Conservation (phyloP, 1,140 invertebrate genomes). For the Bombus pyrosoma region DNA sequence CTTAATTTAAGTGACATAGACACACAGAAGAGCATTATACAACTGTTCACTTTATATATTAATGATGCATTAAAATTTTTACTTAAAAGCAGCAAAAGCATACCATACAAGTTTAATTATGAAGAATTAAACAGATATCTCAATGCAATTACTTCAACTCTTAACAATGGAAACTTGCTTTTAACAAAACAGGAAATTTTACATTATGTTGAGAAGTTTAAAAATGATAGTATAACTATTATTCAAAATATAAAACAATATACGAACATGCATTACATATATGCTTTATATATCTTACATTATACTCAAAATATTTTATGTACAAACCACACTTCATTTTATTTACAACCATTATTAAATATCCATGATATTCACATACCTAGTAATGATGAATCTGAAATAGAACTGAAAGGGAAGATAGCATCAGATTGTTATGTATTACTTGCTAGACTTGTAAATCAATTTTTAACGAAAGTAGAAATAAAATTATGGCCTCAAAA, state of each 20-base stretch:
- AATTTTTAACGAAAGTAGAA: conserved; percentile 37
- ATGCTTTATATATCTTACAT: conserved; percentile 55
- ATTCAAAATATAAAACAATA: conserved; percentile 31
- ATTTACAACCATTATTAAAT: conserved; percentile 20
- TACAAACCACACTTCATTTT: not conserved
- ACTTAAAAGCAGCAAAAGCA: conserved; percentile 39
- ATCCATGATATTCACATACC: not conserved
- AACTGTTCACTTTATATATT: conserved; percentile 33
- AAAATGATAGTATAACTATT: conserved; percentile 39
- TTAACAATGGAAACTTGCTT: conserved; percentile 33
- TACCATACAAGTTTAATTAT: conserved; percentile 23
- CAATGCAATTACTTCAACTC: conserved; percentile 22
- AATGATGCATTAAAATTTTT: conserved; percentile 46
- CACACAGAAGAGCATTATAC: not conserved
- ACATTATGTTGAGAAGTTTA: conserved; percentile 36
- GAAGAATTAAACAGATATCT: conserved; percentile 51
- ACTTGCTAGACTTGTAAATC: conserved; percentile 49
- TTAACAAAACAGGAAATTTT: conserved; percentile 36
- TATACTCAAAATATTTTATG: conserved; percentile 32
- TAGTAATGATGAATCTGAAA: not conserved
- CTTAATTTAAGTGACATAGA: conserved; percentile 21
- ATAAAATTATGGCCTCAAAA: conserved; percentile 29
- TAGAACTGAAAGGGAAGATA: conserved; percentile 55
- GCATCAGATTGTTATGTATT: conserved; percentile 58
- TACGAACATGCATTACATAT: conserved; percentile 52